Percentiles rank a stretch among this genome's conserved stretches.
phyloP scores from a whole-genome alignment of 2,113 vertebrate species.

The Syrmaticus mikado region DNA sequence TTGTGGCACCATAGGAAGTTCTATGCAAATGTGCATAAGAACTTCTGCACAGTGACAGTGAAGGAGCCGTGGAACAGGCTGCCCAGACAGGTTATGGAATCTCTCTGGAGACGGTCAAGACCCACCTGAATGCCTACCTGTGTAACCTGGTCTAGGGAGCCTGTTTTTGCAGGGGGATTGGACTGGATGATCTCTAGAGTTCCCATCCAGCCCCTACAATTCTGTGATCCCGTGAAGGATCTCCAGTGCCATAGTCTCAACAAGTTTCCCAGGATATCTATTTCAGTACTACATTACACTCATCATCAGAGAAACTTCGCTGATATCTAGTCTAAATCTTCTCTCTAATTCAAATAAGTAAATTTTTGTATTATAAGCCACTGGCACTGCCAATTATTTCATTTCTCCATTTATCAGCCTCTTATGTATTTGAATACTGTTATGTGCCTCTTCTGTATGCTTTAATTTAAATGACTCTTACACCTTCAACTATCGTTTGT shows the following conservation, averaged over 20 bases:
- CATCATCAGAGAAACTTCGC: neutral
- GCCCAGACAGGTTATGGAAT: too few relatives aligned
- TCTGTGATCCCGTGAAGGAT: neutral
- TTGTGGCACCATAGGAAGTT: too few relatives aligned
- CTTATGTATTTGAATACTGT: neutral
- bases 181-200: too few relatives aligned
- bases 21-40: too few relatives aligned
- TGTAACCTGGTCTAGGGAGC: too few relatives aligned
- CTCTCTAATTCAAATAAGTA: neutral
- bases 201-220: too few relatives aligned
- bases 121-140: too few relatives aligned
- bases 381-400: neutral
- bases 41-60: too few relatives aligned
- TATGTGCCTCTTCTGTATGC: neutral
- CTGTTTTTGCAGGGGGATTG: too few relatives aligned
- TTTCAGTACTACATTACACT: neutral
- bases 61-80: too few relatives aligned
- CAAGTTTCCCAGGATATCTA: neutral
- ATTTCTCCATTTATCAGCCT: neutral
- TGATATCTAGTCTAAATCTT: neutral
- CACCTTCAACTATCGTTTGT: neutral
- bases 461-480: neutral
- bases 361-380: neutral
- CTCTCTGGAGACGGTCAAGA: too few relatives aligned
- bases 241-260: neutral